Conservation (phyloP, 2,888 invertebrate species). For the Xylota segnis region DNA sequence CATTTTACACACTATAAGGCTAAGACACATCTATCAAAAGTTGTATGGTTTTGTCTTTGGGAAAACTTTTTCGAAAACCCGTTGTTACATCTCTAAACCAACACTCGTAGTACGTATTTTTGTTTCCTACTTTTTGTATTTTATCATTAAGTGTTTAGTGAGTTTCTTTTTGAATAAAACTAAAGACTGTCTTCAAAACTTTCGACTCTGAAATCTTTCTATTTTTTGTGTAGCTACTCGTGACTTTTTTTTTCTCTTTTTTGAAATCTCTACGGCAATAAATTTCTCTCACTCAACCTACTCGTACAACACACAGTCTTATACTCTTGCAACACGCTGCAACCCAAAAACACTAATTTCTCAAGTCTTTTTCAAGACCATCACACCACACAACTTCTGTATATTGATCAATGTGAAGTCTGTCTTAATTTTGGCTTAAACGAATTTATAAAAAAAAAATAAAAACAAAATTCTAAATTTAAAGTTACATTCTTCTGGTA, state of each 20-base stretch:
- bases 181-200: not conserved
- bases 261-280: not conserved
- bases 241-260: not conserved
- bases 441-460: not conserved
- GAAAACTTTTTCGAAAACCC: no score
- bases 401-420: slow-evolving; percentile 74
- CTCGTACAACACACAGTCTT: not conserved
- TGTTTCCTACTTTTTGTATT: not conserved
- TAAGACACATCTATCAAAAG: no score
- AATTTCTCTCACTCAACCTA: not conserved
- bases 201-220: not conserved
- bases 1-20: no score
- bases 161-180: not conserved
- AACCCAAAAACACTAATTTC: slow-evolving; percentile 24
- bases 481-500: slow-evolving; percentile 29
- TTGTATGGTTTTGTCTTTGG: no score
- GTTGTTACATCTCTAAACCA: not conserved
- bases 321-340: slow-evolving; percentile 5
- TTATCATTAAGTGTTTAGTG: not conserved
- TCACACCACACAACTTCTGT: slow-evolving; percentile 38
- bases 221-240: slow-evolving; percentile 28
- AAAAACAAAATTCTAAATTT: slow-evolving; percentile 26
- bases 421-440: slow-evolving; percentile 72
- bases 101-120: not conserved
- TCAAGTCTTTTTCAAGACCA: slow-evolving; percentile 26